A percentile compares a stretch with the other conserved stretches of the same genome.
Conservation (phyloP, 2,888 invertebrate species). For the Acronicta psi region DNA sequence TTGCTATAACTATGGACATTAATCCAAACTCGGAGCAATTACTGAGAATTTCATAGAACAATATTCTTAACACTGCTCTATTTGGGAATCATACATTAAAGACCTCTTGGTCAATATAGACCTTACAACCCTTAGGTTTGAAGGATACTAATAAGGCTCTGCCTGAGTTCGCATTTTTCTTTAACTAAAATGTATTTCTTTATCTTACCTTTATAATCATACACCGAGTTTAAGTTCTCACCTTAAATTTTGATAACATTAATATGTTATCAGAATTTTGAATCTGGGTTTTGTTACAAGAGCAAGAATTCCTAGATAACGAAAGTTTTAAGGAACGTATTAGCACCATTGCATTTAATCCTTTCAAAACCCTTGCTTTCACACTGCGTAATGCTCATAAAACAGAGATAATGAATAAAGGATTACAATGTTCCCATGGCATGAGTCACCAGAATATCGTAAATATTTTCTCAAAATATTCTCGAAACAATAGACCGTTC, state of each 20-base stretch:
- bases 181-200: background rate
- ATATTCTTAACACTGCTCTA: too few species aligned
- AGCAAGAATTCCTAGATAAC: slow-evolving; percentile 6
- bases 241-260: too few species aligned
- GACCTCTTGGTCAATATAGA: too few species aligned
- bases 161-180: too few species aligned
- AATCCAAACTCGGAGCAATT: too few species aligned
- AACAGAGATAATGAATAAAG: slow-evolving; percentile 55
- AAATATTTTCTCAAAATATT: slow-evolving; percentile 66
- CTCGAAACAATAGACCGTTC: slow-evolving; percentile 61
- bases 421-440: slow-evolving; percentile 56
- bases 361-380: slow-evolving; percentile 20
- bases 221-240: background rate
- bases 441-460: slow-evolving; percentile 59
- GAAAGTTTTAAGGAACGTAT: slow-evolving; percentile 10
- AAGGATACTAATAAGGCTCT: too few species aligned
- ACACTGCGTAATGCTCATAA: slow-evolving; percentile 58
- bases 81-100: too few species aligned
- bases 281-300: background rate
- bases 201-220: background rate
- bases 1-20: too few species aligned
- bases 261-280: background rate
- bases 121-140: too few species aligned
- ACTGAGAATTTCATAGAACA: too few species aligned
- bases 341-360: slow-evolving; percentile 20